Evolutionary conservation across 2,113 vertebrate species (phyloP), one percentile per base, ranked within the genome.

Genomic region (Cynopterus brachyotis): DNA sequence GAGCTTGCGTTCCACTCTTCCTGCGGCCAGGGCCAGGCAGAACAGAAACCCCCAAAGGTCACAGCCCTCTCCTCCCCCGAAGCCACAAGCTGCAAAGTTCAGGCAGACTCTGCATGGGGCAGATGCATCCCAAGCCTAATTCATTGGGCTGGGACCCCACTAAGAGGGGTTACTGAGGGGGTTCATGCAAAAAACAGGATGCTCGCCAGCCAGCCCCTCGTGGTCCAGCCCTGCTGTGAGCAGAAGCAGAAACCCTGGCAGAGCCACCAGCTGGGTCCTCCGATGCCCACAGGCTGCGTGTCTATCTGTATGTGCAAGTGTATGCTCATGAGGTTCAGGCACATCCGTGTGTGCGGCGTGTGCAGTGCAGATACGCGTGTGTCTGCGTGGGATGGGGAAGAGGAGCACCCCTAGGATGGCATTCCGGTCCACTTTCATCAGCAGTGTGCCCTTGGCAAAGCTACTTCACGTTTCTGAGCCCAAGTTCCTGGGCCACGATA

Each of bases 1-100:
- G 22, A 57, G 7, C n/a, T 57, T 28, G 47, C 6, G 13, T 59
- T 37, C 42, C 6, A 5, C 35, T 76, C 24, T 62, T 78, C 66
- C 67, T 45, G 35, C 17, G 35, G 92, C 55, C 66, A 75, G 17
- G 89, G 35, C 45, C 9, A 53, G 17, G 60, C 75, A 91, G 93
- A 96, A 95, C 66, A 91, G 89, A 89, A 94, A 93, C 60, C 64
- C 67, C 30, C 53, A 97, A 97, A 98, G 93, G 95, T 96, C 97
- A 98, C 53, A 66, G 91, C 17, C 50, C 5, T 1, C 88, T 92
- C 70, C 35, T 73, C 5, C 24, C 47, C 9, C 30, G 60, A 72
- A 67, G 45, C 85, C 59, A 59, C 28, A 24, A 85, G 47, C 3
- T 13, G n/a, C 57, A 67, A 85, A 83, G 66, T 97, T 93, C 86